These are phyloP conservation scores for Cephus cinctus DNA, from an alignment of 1,140 invertebrate species.

Conservation along the genomic window DNA sequence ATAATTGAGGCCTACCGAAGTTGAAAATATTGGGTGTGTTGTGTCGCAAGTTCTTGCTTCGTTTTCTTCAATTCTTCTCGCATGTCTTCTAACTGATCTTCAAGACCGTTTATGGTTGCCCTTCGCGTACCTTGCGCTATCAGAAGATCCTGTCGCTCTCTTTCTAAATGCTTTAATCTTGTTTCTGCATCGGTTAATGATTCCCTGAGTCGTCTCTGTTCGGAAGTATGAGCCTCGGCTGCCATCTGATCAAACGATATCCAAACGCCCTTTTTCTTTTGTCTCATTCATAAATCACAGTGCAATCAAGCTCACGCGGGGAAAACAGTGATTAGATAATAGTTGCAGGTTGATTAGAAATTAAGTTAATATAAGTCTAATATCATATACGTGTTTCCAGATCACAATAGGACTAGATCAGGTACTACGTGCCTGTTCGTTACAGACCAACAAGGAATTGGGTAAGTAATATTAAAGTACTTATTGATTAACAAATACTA, in stretches of 20 bases:
- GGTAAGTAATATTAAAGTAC: constrained; percentile 2
- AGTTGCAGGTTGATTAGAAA: background rate
- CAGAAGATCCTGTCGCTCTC: constrained; percentile 48
- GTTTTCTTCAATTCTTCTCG: constrained; percentile 42
- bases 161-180: constrained; percentile 42
- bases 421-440: too few relatives aligned
- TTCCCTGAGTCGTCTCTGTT: constrained; percentile 45
- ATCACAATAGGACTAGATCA: too few relatives aligned
- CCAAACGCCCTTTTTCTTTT: too few relatives aligned
- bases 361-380: background rate
- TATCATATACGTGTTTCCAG: too few relatives aligned
- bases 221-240: constrained; percentile 55
- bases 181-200: constrained; percentile 40
- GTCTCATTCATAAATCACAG: background rate
- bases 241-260: constrained; percentile 46
- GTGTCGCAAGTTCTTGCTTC: constrained; percentile 43
- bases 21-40: constrained; percentile 49
- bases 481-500: constrained; percentile 21
- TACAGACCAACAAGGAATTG: constrained; percentile 7
- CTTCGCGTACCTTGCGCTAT: constrained; percentile 41
- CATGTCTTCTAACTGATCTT: constrained; percentile 42
- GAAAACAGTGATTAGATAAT: background rate
- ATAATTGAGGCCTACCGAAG: too few relatives aligned
- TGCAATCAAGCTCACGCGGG: background rate
- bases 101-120: constrained; percentile 42